These are phyloP conservation scores for Lampris megalopsis DNA, from an alignment of 2,113 vertebrate species.

Conservation along the genomic window DNA sequence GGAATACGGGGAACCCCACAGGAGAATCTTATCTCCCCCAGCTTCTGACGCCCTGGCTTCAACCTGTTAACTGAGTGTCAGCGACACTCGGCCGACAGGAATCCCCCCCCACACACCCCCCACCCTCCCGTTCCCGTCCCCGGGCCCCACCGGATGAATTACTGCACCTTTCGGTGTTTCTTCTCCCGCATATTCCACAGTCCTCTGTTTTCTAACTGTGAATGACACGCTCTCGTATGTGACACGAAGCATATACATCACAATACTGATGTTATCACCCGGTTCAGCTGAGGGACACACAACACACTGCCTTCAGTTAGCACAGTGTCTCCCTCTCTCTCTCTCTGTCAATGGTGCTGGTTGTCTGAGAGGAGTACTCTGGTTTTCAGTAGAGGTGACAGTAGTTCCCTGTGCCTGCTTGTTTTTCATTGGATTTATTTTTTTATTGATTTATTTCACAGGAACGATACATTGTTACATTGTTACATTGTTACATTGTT, in stretches of 20 bases:
- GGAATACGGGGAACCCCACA: constrained; percentile 24
- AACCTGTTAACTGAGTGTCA: constrained; percentile 25
- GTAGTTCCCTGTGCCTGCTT: too few relatives aligned
- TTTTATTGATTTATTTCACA: too few relatives aligned
- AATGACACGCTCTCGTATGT: background rate
- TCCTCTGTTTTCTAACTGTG: constrained; percentile 3
- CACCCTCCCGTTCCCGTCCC: background rate
- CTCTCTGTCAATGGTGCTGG: background rate
- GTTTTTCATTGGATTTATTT: too few relatives aligned
- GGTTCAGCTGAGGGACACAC: background rate
- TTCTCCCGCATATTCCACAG: background rate
- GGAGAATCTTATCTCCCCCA: constrained; percentile 30
- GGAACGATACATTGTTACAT: too few relatives aligned
- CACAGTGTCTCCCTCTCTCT: background rate
- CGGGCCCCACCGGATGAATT: background rate
- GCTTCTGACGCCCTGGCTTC: background rate
- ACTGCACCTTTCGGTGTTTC: too few relatives aligned
- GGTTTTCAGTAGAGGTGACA: too few relatives aligned
- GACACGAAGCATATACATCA: background rate
- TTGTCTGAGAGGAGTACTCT: too few relatives aligned
- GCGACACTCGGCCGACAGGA: background rate
- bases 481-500: too few relatives aligned
- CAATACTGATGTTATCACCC: constrained; percentile 5
- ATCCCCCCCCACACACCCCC: background rate
- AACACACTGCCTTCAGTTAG: background rate